phyloP scores from a whole-genome alignment of 2,888 invertebrate genomes.

The Drosophila peninsularis region DNA sequence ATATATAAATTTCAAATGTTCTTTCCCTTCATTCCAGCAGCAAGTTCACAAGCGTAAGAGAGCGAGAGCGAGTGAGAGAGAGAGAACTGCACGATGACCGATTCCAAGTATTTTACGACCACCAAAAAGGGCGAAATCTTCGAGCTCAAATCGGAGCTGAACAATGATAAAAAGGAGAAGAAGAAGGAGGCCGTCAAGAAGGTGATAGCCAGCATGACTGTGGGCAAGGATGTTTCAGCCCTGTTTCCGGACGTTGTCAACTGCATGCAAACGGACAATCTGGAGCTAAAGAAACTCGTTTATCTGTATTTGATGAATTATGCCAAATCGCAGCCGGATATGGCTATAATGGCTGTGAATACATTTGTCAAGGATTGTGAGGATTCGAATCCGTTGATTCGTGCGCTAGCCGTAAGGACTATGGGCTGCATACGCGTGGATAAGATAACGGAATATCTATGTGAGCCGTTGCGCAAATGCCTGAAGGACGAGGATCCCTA shows the following conservation, averaged over 20 bases:
- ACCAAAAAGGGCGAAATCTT: constrained; percentile 99
- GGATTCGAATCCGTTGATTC: constrained; percentile 99
- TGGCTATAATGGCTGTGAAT: constrained; percentile 99
- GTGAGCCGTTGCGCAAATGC: constrained; percentile 98
- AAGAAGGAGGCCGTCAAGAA: constrained; percentile 99
- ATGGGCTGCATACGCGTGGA: constrained; percentile 99
- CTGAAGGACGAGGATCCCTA: constrained; percentile 98
- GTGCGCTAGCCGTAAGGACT: constrained; percentile 98
- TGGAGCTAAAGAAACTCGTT: constrained; percentile 99
- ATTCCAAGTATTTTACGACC: constrained; percentile 99
- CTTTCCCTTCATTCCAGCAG: background rate
- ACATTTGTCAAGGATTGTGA: constrained; percentile 99
- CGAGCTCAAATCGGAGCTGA: constrained; percentile 98
- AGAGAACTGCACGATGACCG: constrained; percentile 90
- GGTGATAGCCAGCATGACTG: constrained; percentile 99
- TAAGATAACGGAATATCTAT: constrained; percentile 99
- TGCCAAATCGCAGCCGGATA: constrained; percentile 99
- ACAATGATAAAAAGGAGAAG: constrained; percentile 99
- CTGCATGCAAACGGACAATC: constrained; percentile 99
- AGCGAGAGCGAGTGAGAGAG: constrained; percentile 39
- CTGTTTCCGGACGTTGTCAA: constrained; percentile 99
- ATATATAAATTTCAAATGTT: background rate
- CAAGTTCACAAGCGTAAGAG: constrained; percentile 29
- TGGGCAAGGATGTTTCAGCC: constrained; percentile 99
- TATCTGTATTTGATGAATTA: constrained; percentile 99